Conservation (phyloP, 2,888 invertebrate genomes). For the Calliphora vomitoria region DNA sequence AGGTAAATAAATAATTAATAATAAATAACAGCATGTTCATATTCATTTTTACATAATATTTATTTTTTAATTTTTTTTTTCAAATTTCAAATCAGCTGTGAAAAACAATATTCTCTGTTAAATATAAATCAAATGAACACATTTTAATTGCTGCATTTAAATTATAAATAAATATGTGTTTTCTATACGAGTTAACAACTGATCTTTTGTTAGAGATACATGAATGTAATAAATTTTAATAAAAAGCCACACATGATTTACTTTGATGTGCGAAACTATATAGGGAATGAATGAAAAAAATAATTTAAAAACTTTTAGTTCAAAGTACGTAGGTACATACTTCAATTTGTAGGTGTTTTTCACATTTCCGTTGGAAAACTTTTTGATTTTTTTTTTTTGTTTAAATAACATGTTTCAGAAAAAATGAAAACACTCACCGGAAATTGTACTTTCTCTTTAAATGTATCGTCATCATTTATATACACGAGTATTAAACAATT, state of each 20-base stretch:
- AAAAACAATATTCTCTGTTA: too few relatives aligned
- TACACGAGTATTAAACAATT: too few relatives aligned
- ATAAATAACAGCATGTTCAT: not conserved
- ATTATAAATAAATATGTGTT: conserved; percentile 20
- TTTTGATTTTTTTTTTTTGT: not conserved
- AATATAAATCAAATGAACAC: too few relatives aligned
- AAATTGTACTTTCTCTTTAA: too few relatives aligned
- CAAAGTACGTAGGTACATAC: not conserved
- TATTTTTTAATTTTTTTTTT: conserved; percentile 7
- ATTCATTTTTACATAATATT: too few relatives aligned
- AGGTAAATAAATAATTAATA: not conserved
- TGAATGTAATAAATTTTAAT: conserved; percentile 13
- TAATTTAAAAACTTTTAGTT: not conserved
- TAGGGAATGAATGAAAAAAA: too few relatives aligned
- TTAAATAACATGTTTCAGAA: not conserved
- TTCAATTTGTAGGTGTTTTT: conserved; percentile 1
- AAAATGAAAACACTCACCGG: not conserved
- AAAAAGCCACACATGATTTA: conserved; percentile 27
- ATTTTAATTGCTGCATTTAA: conserved; percentile 13
- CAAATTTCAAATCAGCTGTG: not conserved
- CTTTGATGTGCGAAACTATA: not conserved
- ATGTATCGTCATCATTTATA: too few relatives aligned
- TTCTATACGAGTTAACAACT: conserved; percentile 24
- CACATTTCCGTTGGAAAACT: conserved; percentile 8
- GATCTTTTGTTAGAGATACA: conserved; percentile 20